Evolutionary conservation across 2,888 invertebrate species (phyloP), one percentile per base, ranked within the genome.

Genomic region (Endomychus coccineus): DNA sequence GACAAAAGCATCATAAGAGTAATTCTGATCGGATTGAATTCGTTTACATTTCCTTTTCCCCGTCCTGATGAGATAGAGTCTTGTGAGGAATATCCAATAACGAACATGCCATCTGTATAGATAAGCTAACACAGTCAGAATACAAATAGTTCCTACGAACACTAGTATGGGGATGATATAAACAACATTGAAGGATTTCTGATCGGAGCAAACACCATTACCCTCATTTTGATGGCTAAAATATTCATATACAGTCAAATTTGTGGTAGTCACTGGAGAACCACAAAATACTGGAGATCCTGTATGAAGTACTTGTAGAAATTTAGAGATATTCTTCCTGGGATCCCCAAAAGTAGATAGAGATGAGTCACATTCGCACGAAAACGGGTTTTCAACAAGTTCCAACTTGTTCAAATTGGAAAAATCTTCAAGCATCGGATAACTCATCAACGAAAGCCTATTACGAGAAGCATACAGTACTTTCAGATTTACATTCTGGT

Each of bases 1-100:
- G 1, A 77, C 70, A 45, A 77, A 77, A 0, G 75, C 76, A 43
- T 77, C 77, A 48, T 74, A 77, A 36, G 69, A 68, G 44, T 70
- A 73, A 32, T 56, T 55, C 16, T 50, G 44, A 1, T 51, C 51
- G 23, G 56, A 65, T 0, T 50, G 44, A 32, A 58, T 65, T 0
- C 45, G 44, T 25, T 55, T 55, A 3, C 48, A 42, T 21, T 49
- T 54, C 1, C 52, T 45, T 43, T 51, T 58, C 9, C 55, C 53
- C 37, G 63, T 67, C 34, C 70, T 64, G 6, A 69, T 70, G 29
- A 75, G 55, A 3, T 74, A 71, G 36, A 74, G 52, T 47, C 72
- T 71, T 1, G 70, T 69, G 34, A 76, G 51, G 47, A 76, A 75
- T 42, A 74, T 52, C 74, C 73, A 74, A 48, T 74, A 73, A 14